These are phyloP conservation scores for Anoplopoma fimbria DNA, from an alignment of 2,113 vertebrate genomes.

Conservation along the genomic window DNA sequence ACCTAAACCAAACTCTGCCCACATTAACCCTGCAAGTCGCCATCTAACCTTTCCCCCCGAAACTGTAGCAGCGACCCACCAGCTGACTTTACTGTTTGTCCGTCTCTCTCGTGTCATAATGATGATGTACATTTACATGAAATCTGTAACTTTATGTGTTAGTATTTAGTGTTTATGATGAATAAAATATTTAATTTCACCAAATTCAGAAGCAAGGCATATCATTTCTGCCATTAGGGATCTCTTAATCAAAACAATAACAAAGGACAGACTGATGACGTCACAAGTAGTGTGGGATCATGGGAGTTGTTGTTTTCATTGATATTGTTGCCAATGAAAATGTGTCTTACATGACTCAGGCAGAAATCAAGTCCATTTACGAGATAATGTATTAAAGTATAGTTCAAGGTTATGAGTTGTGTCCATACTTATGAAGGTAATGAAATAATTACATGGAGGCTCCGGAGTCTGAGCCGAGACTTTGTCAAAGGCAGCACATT, in stretches of 20 bases:
- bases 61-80: background rate
- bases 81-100: no score
- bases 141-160: background rate
- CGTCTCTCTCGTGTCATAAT: background rate
- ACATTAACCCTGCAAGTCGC: no score
- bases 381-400: background rate
- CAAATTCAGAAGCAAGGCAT: background rate
- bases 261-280: background rate
- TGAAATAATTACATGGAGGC: no score
- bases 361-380: background rate
- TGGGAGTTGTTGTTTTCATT: background rate
- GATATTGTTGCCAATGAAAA: background rate
- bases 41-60: background rate
- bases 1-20: background rate
- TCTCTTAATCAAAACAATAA: background rate
- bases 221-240: background rate
- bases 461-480: no score
- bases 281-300: background rate
- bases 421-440: background rate
- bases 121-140: background rate
- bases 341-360: background rate
- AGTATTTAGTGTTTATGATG: background rate
- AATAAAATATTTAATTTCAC: conserved; percentile 4
- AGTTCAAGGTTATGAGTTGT: background rate
- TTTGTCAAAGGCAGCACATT: no score